These are phyloP conservation scores for Theocolax elegans DNA, from an alignment of 1,140 invertebrate species.

Conservation along the genomic window DNA sequence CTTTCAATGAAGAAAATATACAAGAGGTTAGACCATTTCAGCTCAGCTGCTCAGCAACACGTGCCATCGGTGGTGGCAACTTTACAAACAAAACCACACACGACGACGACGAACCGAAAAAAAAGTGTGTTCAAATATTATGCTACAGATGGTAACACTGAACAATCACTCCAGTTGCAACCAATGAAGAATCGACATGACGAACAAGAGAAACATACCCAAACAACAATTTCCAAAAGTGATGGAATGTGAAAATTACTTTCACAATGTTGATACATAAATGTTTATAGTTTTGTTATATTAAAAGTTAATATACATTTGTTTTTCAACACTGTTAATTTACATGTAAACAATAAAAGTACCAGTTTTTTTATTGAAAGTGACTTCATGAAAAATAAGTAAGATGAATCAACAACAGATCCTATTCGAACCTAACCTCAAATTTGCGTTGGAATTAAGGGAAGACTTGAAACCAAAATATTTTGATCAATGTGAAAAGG, in stretches of 20 bases:
- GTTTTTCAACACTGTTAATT: background rate
- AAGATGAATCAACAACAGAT: slow-evolving; percentile 24
- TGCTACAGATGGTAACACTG: slow-evolving; percentile 31
- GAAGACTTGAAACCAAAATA: slow-evolving; percentile 43
- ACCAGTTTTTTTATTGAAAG: slow-evolving; percentile 30
- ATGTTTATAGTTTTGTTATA: slow-evolving; percentile 13
- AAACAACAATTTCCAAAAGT: background rate
- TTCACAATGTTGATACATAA: background rate
- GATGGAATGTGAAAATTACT: background rate
- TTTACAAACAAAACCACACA: background rate
- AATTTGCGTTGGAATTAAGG: slow-evolving; percentile 31
- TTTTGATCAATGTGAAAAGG: slow-evolving; percentile 38
- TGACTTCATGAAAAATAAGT: slow-evolving; percentile 14
- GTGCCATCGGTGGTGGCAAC: slow-evolving; percentile 14
- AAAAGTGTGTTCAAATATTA: too few species aligned
- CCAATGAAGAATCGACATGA: slow-evolving; percentile 20
- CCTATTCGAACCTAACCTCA: slow-evolving; percentile 42
- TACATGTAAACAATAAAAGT: slow-evolving; percentile 44
- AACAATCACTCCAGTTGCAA: background rate
- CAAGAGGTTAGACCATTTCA: slow-evolving; percentile 33
- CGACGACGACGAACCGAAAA: too few species aligned
- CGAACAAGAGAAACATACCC: background rate
- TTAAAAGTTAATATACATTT: background rate
- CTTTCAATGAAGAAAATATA: background rate
- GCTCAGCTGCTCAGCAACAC: background rate